These are phyloP conservation scores for Agrochola macilenta DNA, from an alignment of 2,888 invertebrate genomes.

Conservation along the genomic window DNA sequence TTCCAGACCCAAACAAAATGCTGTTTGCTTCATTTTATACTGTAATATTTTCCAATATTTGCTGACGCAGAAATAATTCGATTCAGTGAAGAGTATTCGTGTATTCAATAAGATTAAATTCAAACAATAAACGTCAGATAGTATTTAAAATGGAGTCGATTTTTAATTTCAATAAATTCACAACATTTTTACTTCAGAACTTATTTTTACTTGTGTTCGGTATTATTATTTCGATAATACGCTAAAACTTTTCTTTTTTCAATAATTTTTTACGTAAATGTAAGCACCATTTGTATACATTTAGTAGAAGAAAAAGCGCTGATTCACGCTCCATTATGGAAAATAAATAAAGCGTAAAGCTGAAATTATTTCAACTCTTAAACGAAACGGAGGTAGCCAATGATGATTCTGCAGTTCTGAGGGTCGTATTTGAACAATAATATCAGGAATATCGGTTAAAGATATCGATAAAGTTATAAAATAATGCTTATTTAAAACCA, in stretches of 20 bases:
- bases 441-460: conserved; percentile 69
- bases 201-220: neutral
- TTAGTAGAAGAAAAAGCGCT: conserved; percentile 73
- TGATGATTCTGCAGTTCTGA: conserved; percentile 79
- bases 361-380: conserved; percentile 86
- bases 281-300: conserved; percentile 66
- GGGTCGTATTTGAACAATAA: conserved; percentile 77
- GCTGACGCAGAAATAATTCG: conserved; percentile 27
- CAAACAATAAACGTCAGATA: conserved; percentile 31
- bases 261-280: conserved; percentile 63
- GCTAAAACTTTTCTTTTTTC: conserved; percentile 25
- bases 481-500: conserved; percentile 1
- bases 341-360: conserved; percentile 86
- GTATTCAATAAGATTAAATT: conserved; percentile 30
- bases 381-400: conserved; percentile 80
- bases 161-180: conserved; percentile 14
- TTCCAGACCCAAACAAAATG: neutral
- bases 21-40: conserved; percentile 29
- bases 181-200: conserved; percentile 1
- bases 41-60: conserved; percentile 40
- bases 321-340: conserved; percentile 84
- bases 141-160: conserved; percentile 12
- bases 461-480: conserved; percentile 69
- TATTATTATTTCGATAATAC: conserved; percentile 9
- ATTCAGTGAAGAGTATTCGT: conserved; percentile 39